A percentile compares a stretch with the other conserved stretches of the same genome.
phyloP scores from a whole-genome alignment of 2,888 invertebrate genomes.

The Nipponacmea schrenckii region DNA sequence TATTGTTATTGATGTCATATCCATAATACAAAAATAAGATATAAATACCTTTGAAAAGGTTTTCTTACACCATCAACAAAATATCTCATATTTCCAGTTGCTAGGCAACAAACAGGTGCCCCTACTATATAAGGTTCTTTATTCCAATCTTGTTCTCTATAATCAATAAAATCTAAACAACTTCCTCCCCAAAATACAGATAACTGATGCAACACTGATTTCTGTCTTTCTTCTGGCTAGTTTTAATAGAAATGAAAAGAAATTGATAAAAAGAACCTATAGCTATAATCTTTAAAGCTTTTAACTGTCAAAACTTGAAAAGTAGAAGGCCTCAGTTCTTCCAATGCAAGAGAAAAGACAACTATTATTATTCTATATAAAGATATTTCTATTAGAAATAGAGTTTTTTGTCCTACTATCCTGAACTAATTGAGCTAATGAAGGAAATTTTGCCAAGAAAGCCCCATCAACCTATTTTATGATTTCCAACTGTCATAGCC shows the following conservation, averaged over 20 bases:
- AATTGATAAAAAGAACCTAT: background rate
- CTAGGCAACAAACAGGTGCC: conserved; percentile 60
- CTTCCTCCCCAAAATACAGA: conserved; percentile 62
- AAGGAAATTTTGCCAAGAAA: no score
- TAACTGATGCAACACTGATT: conserved; percentile 65
- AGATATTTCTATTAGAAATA: no score
- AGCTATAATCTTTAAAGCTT: no score
- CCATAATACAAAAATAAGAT: background rate
- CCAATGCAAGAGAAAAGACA: no score
- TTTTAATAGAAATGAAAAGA: conserved; percentile 6
- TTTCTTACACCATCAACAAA: conserved; percentile 53
- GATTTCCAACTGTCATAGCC: no score
- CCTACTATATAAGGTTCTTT: conserved; percentile 63
- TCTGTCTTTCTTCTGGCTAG: conserved; percentile 58
- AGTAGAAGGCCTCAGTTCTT: no score
- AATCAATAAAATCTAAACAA: conserved; percentile 56
- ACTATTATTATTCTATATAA: no score
- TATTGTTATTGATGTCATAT: background rate
- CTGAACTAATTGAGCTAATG: no score
- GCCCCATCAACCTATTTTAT: no score
- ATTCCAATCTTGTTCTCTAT: conserved; percentile 66
- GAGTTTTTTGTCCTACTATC: no score
- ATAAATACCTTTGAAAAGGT: conserved; percentile 54
- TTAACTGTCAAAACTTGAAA: no score
- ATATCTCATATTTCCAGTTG: conserved; percentile 59